Conservation (phyloP, 2,797 vertebrate species). For the Netta rufina region DNA sequence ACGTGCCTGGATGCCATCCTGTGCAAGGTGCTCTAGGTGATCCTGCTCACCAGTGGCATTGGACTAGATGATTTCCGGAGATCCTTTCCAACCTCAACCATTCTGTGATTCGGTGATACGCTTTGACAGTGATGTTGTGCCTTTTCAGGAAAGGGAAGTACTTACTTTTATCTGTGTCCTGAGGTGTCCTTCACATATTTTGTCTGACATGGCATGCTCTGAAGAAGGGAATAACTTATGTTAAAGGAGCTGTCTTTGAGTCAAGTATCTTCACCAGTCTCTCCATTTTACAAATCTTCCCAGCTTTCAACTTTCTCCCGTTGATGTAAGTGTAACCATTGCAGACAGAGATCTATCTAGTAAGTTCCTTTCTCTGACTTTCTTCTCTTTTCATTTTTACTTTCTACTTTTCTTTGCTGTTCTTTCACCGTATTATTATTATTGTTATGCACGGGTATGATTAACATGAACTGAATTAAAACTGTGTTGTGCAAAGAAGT, state of each 20-base stretch:
- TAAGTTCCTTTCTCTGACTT: background rate
- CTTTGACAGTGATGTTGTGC: background rate
- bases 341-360: background rate
- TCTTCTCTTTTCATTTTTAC: background rate
- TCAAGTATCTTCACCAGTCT: background rate
- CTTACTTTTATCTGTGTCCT: background rate
- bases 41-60: too few species aligned
- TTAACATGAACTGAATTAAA: background rate
- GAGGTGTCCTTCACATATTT: background rate
- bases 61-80: too few species aligned
- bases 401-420: background rate
- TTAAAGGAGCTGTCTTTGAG: background rate
- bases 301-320: constrained; percentile 36
- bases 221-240: background rate
- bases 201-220: background rate
- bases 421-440: background rate
- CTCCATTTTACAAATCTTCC: constrained; percentile 17
- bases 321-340: constrained; percentile 14
- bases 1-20: too few species aligned
- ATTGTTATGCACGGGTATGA: too few species aligned
- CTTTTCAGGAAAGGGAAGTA: background rate
- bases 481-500: background rate
- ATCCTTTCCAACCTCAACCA: too few species aligned
- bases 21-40: too few species aligned
- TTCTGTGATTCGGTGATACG: background rate